phyloP scores from a whole-genome alignment of 2,888 invertebrate species.

The Drosophila prostipennis region DNA sequence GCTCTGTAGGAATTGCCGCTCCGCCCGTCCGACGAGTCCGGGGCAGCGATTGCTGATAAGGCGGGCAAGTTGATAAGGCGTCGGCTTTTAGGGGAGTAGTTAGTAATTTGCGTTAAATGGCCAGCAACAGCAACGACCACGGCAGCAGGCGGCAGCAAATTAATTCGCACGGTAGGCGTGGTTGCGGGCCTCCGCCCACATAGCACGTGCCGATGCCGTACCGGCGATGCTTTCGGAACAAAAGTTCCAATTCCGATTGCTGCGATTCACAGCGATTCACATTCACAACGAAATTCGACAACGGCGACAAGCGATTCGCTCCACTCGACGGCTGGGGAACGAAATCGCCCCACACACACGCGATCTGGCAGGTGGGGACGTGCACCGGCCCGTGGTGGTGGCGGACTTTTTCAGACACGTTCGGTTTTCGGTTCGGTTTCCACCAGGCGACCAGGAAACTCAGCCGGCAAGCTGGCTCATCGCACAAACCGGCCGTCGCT shows the following conservation, averaged over 20 bases:
- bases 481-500: slow-evolving; percentile 11
- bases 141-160: slow-evolving; percentile 52
- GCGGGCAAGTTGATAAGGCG: slow-evolving; percentile 55
- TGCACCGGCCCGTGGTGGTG: slow-evolving; percentile 55
- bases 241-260: slow-evolving; percentile 49
- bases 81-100: slow-evolving; percentile 51
- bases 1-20: slow-evolving; percentile 70
- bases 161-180: slow-evolving; percentile 75
- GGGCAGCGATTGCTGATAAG: slow-evolving; percentile 48
- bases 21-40: slow-evolving; percentile 56
- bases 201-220: slow-evolving; percentile 9
- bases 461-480: slow-evolving; percentile 17
- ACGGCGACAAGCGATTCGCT: slow-evolving; percentile 40
- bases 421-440: slow-evolving; percentile 77
- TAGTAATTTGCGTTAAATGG: slow-evolving; percentile 53
- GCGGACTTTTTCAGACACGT: slow-evolving; percentile 77
- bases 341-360: slow-evolving; percentile 62
- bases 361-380: slow-evolving; percentile 64
- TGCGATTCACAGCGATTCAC: slow-evolving; percentile 1
- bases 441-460: slow-evolving; percentile 61
- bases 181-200: slow-evolving; percentile 79
- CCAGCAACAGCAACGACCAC: slow-evolving; percentile 12
- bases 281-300: slow-evolving; percentile 37
- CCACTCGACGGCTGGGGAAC: slow-evolving; percentile 61
- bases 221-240: slow-evolving; percentile 28